Evolutionary conservation across 2,888 invertebrate genomes (phyloP), one percentile per base, ranked within the genome.

Genomic region (Eurois occulta): DNA sequence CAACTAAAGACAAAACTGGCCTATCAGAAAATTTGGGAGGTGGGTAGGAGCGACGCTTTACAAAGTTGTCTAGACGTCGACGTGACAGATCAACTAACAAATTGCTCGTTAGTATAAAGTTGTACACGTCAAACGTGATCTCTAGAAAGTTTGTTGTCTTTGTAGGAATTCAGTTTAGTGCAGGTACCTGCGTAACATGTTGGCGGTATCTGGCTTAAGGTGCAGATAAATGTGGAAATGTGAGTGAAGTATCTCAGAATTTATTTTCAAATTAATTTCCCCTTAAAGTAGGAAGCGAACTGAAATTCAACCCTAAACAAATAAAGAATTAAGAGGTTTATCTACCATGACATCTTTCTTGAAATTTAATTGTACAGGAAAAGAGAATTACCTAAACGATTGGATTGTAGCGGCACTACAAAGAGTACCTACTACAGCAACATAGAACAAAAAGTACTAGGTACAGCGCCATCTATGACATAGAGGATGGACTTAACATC

Each of bases 71-170:
- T 48, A 46, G 35, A 78, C 74, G 62, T 67, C 66, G 77, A 78
- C 75, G 55, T 84, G 84, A 80, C 83, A 64, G 77, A 78, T 78
- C 78, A 70, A 79, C 77, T 64, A 85, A 83, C 78, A 87, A 83
- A 83, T 86, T 87, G 80, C 28, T 76, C 66, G 83, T 83, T 80
- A 83, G 77, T 83, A 81, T 79, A 72, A 70, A 86, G 77, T 82
- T 77, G 84, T 84, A 73, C 77, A 81, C 66, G 78, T 84, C 85
- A 60, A 74, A 74, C 84, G 52, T 35, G 84, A 68, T 73, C 77
- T n/a, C 64, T 78, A 52, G 84, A 83, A 77, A 81, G 74, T 78
- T 52, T 78, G 48, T 46, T 72, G 43, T 55, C 21, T 70, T 48
- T 78, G 43, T 69, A 67, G 52, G 32, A 71, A 64, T 80, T 67